Evolutionary conservation across 2,113 vertebrate species (phyloP).

Genomic region (Lipophrys pholis): DNA sequence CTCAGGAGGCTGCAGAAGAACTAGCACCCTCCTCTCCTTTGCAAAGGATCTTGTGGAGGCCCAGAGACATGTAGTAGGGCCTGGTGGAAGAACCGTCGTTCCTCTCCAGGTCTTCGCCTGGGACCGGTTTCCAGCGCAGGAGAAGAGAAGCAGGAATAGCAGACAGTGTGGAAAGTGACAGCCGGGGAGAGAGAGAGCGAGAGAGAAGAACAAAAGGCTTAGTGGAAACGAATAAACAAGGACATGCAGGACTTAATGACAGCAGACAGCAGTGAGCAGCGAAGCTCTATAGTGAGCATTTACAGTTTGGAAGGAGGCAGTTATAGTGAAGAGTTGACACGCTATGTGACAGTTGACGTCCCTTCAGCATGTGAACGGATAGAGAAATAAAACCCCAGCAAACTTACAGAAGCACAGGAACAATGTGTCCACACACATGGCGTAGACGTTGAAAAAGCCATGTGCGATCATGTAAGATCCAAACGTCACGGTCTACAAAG

Average conservation of each 20-base stretch:
- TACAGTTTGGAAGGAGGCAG: neutral
- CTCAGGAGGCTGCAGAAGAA: conserved; percentile 82
- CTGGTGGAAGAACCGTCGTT: conserved; percentile 93
- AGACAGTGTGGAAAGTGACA: conserved; percentile 9
- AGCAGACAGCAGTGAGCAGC: conserved; percentile 1
- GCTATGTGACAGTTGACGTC: neutral
- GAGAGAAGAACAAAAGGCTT: conserved; percentile 56
- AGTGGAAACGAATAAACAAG: conserved; percentile 29
- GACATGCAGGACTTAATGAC: conserved; percentile 41
- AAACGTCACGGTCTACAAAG: conserved; percentile 89
- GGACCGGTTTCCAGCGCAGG: conserved; percentile 25
- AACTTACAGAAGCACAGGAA: conserved; percentile 99
- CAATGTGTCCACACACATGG: conserved; percentile 97
- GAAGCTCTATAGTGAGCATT: conserved; percentile 8
- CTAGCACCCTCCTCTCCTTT: conserved; percentile 87
- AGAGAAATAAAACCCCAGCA: neutral
- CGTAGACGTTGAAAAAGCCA: conserved; percentile 96
- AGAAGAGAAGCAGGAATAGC: conserved; percentile 28
- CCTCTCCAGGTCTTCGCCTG: conserved; percentile 98
- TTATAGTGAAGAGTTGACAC: conserved; percentile 4
- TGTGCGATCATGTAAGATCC: conserved; percentile 94
- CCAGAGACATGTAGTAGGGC: conserved; percentile 94
- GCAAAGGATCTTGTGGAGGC: conserved; percentile 91
- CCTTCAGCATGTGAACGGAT: neutral
- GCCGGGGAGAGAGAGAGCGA: conserved; percentile 49